phyloP scores from a whole-genome alignment of 2,797 vertebrate species.

The Triplophysa yarkandensis region DNA sequence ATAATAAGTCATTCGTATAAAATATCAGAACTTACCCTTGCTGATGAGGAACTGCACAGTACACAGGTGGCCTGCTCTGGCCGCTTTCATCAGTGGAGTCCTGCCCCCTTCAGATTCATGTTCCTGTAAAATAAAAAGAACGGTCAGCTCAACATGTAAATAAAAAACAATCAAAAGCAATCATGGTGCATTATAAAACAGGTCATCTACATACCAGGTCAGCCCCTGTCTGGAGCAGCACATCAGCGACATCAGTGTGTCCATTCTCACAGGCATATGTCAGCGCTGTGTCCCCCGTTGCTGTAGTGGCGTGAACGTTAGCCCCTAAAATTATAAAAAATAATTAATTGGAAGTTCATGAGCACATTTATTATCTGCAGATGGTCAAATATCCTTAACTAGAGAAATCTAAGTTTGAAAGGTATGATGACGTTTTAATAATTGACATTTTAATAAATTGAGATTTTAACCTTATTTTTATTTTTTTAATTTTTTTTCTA shows the following conservation, averaged over 20 bases:
- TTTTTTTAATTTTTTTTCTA: too few relatives aligned
- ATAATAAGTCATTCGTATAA: too few relatives aligned
- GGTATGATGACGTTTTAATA: background rate
- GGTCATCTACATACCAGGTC: slow-evolving; percentile 83
- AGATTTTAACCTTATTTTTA: too few relatives aligned
- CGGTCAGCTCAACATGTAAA: background rate
- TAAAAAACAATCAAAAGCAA: background rate
- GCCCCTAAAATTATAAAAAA: slow-evolving; percentile 79
- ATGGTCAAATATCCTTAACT: background rate
- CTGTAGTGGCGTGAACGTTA: slow-evolving; percentile 96
- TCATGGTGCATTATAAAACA: background rate
- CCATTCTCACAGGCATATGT: slow-evolving; percentile 99
- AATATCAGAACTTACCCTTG: slow-evolving; percentile 81
- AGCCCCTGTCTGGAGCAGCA: slow-evolving; percentile 94
- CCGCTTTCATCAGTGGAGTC: slow-evolving; percentile 98
- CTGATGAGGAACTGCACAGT: slow-evolving; percentile 99
- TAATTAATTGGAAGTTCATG: background rate
- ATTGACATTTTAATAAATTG: too few relatives aligned
- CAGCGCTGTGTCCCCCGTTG: slow-evolving; percentile 95
- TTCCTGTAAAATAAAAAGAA: slow-evolving; percentile 76
- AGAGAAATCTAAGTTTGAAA: background rate
- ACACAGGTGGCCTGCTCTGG: slow-evolving; percentile 96
- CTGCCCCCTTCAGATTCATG: slow-evolving; percentile 98
- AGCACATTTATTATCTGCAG: background rate
- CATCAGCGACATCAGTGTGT: slow-evolving; percentile 97